phyloP scores from a whole-genome alignment of 1,140 invertebrate genomes.

The Monomorium pharaonis region DNA sequence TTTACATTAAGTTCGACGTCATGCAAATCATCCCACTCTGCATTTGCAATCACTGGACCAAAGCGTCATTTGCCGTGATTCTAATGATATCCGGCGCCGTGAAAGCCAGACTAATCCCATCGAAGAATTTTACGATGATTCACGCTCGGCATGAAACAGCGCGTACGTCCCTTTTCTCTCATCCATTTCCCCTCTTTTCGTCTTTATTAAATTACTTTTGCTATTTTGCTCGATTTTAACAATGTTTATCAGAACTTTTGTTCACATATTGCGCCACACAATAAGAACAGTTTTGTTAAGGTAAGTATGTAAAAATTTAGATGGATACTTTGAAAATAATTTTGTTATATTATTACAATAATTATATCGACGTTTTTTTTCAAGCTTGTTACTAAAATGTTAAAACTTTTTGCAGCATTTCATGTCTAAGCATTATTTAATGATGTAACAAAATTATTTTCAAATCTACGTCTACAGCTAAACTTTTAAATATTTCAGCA shows the following conservation, averaged over 20 bases:
- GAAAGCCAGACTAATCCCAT: conserved; percentile 11
- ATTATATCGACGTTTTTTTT: too few relatives aligned
- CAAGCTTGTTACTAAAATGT: too few relatives aligned
- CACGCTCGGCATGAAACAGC: conserved; percentile 7
- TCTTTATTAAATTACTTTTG: conserved; percentile 3
- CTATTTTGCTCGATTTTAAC: conserved; percentile 40
- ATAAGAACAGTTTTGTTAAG: too few relatives aligned
- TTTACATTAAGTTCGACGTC: conserved; percentile 46
- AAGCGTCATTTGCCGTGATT: conserved; percentile 33
- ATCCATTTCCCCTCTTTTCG: not conserved
- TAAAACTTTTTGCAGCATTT: too few relatives aligned
- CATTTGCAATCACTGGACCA: conserved; percentile 11
- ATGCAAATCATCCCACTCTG: conserved; percentile 32
- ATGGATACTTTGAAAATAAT: too few relatives aligned
- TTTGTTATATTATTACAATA: too few relatives aligned
- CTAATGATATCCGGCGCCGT: conserved; percentile 37
- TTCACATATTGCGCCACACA: not conserved
- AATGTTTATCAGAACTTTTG: not conserved
- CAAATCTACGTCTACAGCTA: too few relatives aligned
- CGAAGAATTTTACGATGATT: conserved; percentile 11
- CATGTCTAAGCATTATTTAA: too few relatives aligned
- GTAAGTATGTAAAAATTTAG: too few relatives aligned
- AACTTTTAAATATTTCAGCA: too few relatives aligned
- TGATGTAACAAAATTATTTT: too few relatives aligned
- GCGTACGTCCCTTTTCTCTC: not conserved